Percentiles rank a stretch among this genome's conserved stretches.
These are phyloP conservation scores for Drosophila ironensis DNA, from an alignment of 1,140 invertebrate species.

Conservation along the genomic window DNA sequence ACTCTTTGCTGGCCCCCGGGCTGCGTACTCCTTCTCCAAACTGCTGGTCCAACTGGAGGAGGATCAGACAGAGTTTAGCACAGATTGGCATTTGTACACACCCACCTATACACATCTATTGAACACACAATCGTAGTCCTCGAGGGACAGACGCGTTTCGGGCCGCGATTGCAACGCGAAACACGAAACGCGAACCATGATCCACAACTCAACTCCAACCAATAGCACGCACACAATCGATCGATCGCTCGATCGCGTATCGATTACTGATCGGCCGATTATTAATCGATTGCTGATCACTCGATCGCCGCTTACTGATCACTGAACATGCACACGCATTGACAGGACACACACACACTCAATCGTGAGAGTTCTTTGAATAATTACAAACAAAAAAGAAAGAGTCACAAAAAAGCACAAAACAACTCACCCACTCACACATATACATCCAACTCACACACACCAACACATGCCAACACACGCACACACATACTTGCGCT, in stretches of 20 bases:
- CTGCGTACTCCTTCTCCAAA: neutral
- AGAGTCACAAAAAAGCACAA: conserved; percentile 12
- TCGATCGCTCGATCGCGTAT: neutral
- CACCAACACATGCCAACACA: conserved; percentile 4
- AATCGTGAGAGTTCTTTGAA: neutral
- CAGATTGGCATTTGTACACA: conserved; percentile 46
- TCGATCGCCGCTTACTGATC: neutral
- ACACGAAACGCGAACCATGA: neutral
- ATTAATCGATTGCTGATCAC: neutral
- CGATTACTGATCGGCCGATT: neutral
- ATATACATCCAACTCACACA: conserved; percentile 16
- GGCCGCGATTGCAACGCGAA: neutral
- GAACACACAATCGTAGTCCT: neutral
- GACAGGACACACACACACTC: neutral
- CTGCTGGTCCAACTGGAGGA: neutral
- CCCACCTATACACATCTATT: conserved; percentile 2
- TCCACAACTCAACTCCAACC: conserved; percentile 3
- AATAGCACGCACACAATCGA: no score
- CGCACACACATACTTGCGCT: conserved; percentile 42
- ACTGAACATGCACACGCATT: neutral
- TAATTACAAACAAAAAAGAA: neutral
- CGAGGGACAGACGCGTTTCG: conserved; percentile 3
- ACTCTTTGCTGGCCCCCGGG: neutral
- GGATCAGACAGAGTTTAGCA: conserved; percentile 7
- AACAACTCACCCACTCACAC: conserved; percentile 24